A percentile compares a stretch with the other conserved stretches of the same genome.
Evolutionary conservation across 2,797 vertebrate genomes (phyloP).

Genomic region (Centroberyx gerrardi): DNA sequence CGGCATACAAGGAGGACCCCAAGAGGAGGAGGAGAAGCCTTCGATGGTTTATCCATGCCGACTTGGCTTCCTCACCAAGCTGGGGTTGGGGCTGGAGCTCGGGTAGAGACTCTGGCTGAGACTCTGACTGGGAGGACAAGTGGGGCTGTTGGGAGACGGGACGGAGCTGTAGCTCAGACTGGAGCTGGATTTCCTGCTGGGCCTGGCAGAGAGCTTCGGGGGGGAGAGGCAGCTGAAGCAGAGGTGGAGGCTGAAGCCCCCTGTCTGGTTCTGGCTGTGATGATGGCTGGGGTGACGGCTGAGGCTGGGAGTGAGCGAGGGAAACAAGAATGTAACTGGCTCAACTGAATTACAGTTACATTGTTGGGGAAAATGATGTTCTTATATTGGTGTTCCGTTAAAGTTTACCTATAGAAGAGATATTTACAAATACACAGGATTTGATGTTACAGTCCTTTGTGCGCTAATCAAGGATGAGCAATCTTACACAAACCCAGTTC

Average conservation of each 20-base stretch:
- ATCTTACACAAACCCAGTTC: no score
- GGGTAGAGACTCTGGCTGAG: conserved; percentile 18
- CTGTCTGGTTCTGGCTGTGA: conserved; percentile 56
- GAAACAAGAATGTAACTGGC: conserved; percentile 6
- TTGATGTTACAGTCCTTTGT: no score
- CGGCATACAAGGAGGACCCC: conserved; percentile 59
- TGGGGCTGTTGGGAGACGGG: neutral
- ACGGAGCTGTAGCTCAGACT: conserved; percentile 37
- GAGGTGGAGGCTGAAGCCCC: conserved; percentile 37
- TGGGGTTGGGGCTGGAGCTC: conserved; percentile 35
- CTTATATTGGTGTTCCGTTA: neutral
- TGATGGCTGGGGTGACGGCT: conserved; percentile 50
- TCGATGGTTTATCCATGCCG: conserved; percentile 46
- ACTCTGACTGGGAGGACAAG: neutral
- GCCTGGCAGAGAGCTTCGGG: conserved; percentile 29
- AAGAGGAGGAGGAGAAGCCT: conserved; percentile 63
- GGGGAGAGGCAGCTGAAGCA: conserved; percentile 40
- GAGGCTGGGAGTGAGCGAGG: conserved; percentile 38
- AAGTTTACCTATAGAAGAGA: neutral
- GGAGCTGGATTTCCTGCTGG: conserved; percentile 51
- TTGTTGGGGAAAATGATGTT: neutral
- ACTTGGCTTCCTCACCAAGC: conserved; percentile 40
- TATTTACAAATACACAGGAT: no score
- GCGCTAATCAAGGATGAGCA: no score
- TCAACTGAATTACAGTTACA: neutral